phyloP scores from a whole-genome alignment of 2,888 invertebrate genomes.

The Drosophila aldrichi region DNA sequence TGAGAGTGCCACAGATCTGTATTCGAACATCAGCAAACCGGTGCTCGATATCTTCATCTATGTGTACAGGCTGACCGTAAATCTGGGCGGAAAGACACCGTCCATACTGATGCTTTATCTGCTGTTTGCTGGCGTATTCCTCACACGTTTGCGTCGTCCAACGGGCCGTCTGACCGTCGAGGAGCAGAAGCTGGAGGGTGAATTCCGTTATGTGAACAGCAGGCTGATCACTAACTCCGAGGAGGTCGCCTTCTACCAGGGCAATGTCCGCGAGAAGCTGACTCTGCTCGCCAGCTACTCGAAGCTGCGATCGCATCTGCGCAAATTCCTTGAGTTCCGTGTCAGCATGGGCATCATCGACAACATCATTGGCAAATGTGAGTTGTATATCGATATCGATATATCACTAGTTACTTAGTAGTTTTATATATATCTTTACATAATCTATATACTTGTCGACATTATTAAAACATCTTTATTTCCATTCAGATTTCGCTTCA shows the following conservation, averaged over 20 bases:
- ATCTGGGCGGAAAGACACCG: conserved; percentile 95
- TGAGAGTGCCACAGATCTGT: conserved; percentile 96
- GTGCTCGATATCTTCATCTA: conserved; percentile 97
- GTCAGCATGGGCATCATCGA: conserved; percentile 97
- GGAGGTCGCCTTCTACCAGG: conserved; percentile 91
- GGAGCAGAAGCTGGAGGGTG: conserved; percentile 99
- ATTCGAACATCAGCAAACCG: conserved; percentile 98
- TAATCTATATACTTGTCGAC: not conserved
- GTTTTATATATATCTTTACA: too few species aligned
- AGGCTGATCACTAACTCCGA: conserved; percentile 98
- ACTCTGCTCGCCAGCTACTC: conserved; percentile 95
- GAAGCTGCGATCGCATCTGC: conserved; percentile 93
- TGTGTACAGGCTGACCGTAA: conserved; percentile 94
- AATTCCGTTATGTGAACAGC: conserved; percentile 98
- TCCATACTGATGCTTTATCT: conserved; percentile 95
- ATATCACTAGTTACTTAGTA: too few species aligned
- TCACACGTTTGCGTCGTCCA: conserved; percentile 95
- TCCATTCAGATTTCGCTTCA: conserved; percentile 93
- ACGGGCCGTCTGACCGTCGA: conserved; percentile 94
- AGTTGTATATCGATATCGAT: conserved; percentile 80
- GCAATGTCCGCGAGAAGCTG: conserved; percentile 94
- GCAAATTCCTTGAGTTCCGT: conserved; percentile 94
- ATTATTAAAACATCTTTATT: not conserved
- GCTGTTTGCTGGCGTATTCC: conserved; percentile 92
- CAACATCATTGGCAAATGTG: conserved; percentile 98